Base-by-base conservation (phyloP, 2,113 vertebrate genomes). In the Saimiri boliviensis region DNA sequence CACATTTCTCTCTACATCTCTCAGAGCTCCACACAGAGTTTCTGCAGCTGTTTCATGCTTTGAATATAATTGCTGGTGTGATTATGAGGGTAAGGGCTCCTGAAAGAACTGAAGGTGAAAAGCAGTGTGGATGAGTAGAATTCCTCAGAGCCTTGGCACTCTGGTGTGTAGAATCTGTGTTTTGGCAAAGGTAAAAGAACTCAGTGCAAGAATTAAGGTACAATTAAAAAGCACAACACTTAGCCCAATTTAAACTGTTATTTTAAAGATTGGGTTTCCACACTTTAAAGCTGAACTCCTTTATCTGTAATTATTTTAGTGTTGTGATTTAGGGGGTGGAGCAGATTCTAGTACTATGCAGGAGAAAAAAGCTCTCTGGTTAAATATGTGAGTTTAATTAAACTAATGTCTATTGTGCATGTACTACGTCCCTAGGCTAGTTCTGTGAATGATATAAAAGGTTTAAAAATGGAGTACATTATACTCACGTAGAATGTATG, bases 251-350 rank as follows among this genome's bases (percentile, higher is more conserved):
- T n/a, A 63, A 94, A 66, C 81, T 17, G 0, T 85, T 89, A 82
- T n/a, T 96, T 92, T 90, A 85, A 92, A 94, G 66, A 92, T 82
- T 86, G 73, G 23, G 60, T 54, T 84, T 95, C 60, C 27, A 47
- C 23, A 63, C 37, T 86, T 97, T 88, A 74, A 94, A 81, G n/a
- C 63, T 35, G 37, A 94, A 81, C 42, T 88, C 56, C 27, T 93
- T 87, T 56, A 52, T 77, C 83, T 86, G 58, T 83, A 74, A 89
- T 93, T 91, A 86, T 79, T 68, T 95, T 49, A 93, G 52, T 68
- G 2, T 86, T 96, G 74, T 88, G 68, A 86, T 96, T 79, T 94
- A 89, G 42, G 32, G 30, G 32, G 45, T 77, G 32, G 89, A 93
- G 20, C 42, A 86, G 56, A 95, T 93, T 92, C 80, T 40, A 84